Evolutionary conservation across 2,113 vertebrate species (phyloP), one percentile per base, ranked within the genome.

Genomic region (Cavia aperea): DNA sequence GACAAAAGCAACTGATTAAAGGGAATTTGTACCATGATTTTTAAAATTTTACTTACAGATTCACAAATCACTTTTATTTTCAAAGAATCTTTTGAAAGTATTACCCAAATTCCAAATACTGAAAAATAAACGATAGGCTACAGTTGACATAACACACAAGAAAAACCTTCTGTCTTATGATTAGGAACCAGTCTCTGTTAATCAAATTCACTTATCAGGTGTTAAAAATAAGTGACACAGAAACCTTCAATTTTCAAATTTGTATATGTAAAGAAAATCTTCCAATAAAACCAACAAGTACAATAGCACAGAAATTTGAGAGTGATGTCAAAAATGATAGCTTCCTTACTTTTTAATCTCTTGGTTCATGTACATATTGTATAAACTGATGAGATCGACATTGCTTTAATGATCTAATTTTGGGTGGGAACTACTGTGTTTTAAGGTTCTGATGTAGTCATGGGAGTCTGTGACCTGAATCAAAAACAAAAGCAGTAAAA

Each of bases 141-240:
- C 2, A 85, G 18, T 75, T 92, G 43, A 88, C 31, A 62, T 89
- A 46, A 66, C 46, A 90, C 33, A 31, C 19, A 11, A n/a, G 7
- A 31, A 82, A 77, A 81, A n/a, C 56, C 73, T 39, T 2, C 43
- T 43, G 75, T 31, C 51, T 91, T 21, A 23, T 13, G 77, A 18
- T 14, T n/a, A 19, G 24, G 70, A 60, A 56, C 36, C 24, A 75
- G 58, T 77, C 68, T 94, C 23, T 49, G 49, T 95, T n/a, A 81
- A 70, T 66, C n/a, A 93, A 13, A 94, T 92, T 94, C 62, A 89
- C 84, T 95, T 94, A 81, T 62, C 49, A 93, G 29, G 19, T 86
- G 24, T 93, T 93, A 87, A 86, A 96, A 95, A 89, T 75, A 58
- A 92, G 81, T 81, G 54, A 2, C 54, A 62, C 51, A 21, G 43